phyloP scores from a whole-genome alignment of 1,140 invertebrate genomes.

The Eueides isabella region DNA sequence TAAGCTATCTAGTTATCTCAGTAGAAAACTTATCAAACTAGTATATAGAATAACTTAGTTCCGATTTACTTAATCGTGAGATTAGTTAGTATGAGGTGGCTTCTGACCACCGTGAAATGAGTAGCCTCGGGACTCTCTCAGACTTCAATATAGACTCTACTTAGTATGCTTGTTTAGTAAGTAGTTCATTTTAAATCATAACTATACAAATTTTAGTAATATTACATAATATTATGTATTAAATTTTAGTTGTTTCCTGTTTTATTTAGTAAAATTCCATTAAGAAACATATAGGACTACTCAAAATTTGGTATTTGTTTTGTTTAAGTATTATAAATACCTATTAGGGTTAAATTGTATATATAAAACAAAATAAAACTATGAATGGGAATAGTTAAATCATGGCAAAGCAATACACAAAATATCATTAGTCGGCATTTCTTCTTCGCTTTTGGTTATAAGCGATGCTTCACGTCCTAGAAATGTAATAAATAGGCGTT shows the following conservation, averaged over 20 bases:
- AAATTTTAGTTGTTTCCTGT: neutral
- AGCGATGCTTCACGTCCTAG: conserved; percentile 32
- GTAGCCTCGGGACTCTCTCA: conserved; percentile 29
- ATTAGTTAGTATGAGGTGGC: conserved; percentile 36
- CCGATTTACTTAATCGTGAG: conserved; percentile 38
- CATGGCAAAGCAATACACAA: neutral
- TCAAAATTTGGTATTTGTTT: too few relatives aligned
- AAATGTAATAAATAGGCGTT: conserved; percentile 38
- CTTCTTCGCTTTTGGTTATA: conserved; percentile 20
- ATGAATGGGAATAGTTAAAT: too few relatives aligned
- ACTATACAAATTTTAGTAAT: too few relatives aligned
- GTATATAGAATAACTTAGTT: conserved; percentile 25
- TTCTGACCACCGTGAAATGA: conserved; percentile 39
- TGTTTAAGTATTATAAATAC: too few relatives aligned
- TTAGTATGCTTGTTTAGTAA: conserved; percentile 21
- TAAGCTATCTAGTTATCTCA: conserved; percentile 6
- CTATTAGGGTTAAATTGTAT: too few relatives aligned
- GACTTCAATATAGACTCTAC: conserved; percentile 27
- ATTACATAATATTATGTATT: neutral
- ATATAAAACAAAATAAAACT: too few relatives aligned
- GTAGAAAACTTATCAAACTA: conserved; percentile 19
- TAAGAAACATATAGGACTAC: too few relatives aligned
- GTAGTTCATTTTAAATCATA: neutral
- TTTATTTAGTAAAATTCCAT: too few relatives aligned
- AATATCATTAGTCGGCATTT: conserved; percentile 1